Evolutionary conservation across 2,888 invertebrate genomes (phyloP).

Genomic region (Lasius platythorax): DNA sequence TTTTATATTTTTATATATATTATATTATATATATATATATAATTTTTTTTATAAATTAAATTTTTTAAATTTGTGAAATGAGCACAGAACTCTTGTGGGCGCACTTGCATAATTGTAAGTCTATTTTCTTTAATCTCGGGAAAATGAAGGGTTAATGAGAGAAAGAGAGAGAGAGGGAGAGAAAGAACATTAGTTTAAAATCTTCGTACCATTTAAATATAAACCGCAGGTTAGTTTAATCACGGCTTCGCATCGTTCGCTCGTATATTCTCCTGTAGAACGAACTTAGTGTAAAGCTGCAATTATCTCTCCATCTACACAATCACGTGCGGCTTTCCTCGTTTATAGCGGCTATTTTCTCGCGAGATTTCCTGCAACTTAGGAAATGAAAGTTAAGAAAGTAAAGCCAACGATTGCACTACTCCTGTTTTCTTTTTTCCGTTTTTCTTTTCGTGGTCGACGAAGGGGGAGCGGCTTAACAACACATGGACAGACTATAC

Average conservation of each 20-base stretch:
- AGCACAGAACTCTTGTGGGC: no score
- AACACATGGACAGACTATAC: not conserved
- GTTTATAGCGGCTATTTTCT: not conserved
- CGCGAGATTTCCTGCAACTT: slow-evolving; percentile 34
- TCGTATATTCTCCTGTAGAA: slow-evolving; percentile 1
- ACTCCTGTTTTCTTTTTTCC: not conserved
- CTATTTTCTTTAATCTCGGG: not conserved
- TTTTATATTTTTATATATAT: no score
- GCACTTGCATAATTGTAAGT: slow-evolving; percentile 2
- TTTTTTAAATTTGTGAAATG: no score
- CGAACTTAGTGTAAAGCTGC: not conserved
- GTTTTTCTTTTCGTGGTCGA: not conserved
- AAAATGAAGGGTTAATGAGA: slow-evolving; percentile 9
- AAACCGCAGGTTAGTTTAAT: slow-evolving; percentile 17
- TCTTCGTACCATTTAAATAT: slow-evolving; percentile 5
- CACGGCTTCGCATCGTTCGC: slow-evolving; percentile 8
- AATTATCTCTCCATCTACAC: slow-evolving; percentile 36
- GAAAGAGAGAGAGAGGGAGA: not conserved
- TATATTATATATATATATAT: no score
- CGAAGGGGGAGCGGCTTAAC: slow-evolving; percentile 34
- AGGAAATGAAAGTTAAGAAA: slow-evolving; percentile 51
- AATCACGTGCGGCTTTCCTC: slow-evolving; percentile 26
- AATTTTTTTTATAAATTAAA: no score
- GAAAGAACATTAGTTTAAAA: slow-evolving; percentile 11
- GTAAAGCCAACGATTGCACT: slow-evolving; percentile 12